Evolutionary conservation across 2,888 invertebrate species (phyloP), one percentile per base, ranked within the genome.

Genomic region (Nemotelus pantherinus): DNA sequence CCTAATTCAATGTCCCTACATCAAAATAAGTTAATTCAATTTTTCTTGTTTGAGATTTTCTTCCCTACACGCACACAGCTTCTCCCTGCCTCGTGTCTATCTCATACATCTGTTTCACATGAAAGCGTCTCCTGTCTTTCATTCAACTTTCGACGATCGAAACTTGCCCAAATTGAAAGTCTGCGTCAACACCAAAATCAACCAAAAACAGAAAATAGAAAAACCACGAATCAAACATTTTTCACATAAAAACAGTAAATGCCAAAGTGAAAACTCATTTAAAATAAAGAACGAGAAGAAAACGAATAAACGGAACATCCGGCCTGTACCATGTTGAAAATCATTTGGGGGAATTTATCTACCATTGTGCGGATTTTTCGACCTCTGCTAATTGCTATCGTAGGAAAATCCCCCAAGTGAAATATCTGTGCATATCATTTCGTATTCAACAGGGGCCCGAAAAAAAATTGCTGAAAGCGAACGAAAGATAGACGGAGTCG

Each of bases 301-400:
- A 25, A 25, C 25, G 25, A 25, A 25, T 25, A 25, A 25, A 25
- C 25, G 25, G 25, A 25, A 1, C 25, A 25, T 25, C 25, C 25
- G 25, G 25, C 25, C 0, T 25, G 25, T 25, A 25, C 25, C 25
- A 25, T 25, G 25, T 25, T 25, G 25, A 43, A 63, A 63, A 63
- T 47, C 48, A 67, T 50, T 50, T 50, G 39, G 48, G 50, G 2
- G 50, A 67, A 67, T 67, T 67, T 67, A 67, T 67, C 67, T 25
- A 39, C 67, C 25, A 67, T 67, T 67, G 67, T 67, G 67, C 3
- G 48, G 67, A 50, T 67, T 67, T 67, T 67, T 47, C 48, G 50
- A 67, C 48, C 48, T 48, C 67, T 67, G 67, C 67, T 67, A 67
- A 67, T 67, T 67, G 67, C 67, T 48, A 67, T 67, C 50, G 39